Evolutionary conservation across 2,888 invertebrate species (phyloP).

Genomic region (Nemapogon koenigi): DNA sequence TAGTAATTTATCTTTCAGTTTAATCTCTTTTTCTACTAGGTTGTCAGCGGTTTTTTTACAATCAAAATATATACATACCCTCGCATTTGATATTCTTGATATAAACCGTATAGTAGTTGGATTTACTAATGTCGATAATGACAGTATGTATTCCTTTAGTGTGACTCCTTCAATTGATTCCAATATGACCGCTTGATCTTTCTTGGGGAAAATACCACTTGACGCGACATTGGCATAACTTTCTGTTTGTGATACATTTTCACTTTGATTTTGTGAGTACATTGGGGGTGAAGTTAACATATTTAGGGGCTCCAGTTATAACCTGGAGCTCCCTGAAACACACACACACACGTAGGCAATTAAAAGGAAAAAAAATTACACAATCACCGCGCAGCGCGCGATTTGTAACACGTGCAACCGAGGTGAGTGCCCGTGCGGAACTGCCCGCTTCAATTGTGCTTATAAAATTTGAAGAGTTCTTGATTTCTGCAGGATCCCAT

Average conservation of each 20-base stretch:
- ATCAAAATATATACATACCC: conserved; percentile 15
- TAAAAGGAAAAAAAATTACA: too few species aligned
- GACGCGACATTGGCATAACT: conserved; percentile 14
- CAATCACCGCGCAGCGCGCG: too few species aligned
- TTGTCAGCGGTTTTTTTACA: conserved; percentile 14
- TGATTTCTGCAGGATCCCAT: too few species aligned
- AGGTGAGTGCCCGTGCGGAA: too few species aligned
- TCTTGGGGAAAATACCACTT: conserved; percentile 13
- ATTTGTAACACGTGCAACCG: too few species aligned
- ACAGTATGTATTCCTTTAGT: conserved; percentile 13
- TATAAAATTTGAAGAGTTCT: too few species aligned
- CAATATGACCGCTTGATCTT: conserved; percentile 17
- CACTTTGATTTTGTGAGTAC: conserved; percentile 5
- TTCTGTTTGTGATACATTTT: conserved; percentile 3
- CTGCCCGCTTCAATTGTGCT: too few species aligned
- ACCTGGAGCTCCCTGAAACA: background rate
- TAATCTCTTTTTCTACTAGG: conserved; percentile 10
- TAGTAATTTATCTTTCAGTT: conserved; percentile 11
- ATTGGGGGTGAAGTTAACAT: conserved; percentile 2
- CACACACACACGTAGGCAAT: too few species aligned
- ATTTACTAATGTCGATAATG: conserved; percentile 10
- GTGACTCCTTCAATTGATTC: conserved; percentile 15
- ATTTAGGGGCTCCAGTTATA: conserved; percentile 6
- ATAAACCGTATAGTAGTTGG: conserved; percentile 13
- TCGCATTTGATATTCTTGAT: conserved; percentile 14